Percentiles rank a stretch among this genome's conserved stretches.
Conservation (phyloP, 2,888 invertebrate genomes). For the Lamellibrachia columna region DNA sequence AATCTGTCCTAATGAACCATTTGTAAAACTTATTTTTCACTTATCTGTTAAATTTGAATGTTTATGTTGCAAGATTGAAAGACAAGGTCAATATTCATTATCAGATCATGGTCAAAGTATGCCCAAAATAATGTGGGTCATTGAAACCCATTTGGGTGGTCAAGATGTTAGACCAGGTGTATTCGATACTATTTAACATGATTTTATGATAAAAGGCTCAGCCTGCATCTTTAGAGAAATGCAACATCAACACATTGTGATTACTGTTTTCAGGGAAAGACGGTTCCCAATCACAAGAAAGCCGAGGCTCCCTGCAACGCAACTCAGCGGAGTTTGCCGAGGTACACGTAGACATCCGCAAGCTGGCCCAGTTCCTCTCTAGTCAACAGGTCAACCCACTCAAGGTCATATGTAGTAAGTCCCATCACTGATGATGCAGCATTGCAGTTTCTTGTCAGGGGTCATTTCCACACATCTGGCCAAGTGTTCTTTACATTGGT, state of each 20-base stretch:
- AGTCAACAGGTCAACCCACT: constrained; percentile 82
- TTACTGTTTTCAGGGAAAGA: constrained; percentile 14
- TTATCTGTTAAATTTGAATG: too few relatives aligned
- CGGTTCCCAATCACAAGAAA: constrained; percentile 7
- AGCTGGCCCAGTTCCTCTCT: constrained; percentile 80
- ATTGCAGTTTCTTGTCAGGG: neutral
- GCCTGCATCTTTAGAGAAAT: neutral
- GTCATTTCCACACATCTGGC: neutral
- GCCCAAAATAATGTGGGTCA: too few relatives aligned
- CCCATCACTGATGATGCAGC: neutral
- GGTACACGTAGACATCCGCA: constrained; percentile 78
- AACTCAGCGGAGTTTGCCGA: constrained; percentile 53
- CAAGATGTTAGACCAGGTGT: too few relatives aligned
- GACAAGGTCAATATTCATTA: too few relatives aligned
- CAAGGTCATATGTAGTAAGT: constrained; percentile 75
- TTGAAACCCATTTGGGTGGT: too few relatives aligned
- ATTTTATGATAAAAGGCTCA: too few relatives aligned
- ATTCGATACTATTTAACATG: too few relatives aligned
- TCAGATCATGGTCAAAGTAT: too few relatives aligned
- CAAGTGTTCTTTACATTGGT: neutral
- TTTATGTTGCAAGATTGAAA: too few relatives aligned
- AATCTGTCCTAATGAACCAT: too few relatives aligned
- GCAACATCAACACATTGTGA: neutral
- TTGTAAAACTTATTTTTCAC: too few relatives aligned
- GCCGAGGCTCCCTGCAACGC: neutral